Evolutionary conservation across 2,797 vertebrate genomes (phyloP).

Genomic region (Cirrhinus mrigala): DNA sequence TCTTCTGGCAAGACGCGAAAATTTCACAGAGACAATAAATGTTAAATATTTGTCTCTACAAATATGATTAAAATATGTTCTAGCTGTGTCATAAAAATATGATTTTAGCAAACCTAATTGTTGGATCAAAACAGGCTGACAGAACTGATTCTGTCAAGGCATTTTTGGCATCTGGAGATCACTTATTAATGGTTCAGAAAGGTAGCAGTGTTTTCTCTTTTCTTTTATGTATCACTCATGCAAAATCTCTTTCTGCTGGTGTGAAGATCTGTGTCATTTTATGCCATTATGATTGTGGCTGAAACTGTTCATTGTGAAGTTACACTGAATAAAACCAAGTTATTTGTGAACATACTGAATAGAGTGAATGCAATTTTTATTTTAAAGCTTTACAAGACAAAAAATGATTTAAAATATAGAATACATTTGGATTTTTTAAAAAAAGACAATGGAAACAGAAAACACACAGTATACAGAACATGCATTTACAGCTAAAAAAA

Average conservation of each 20-base stretch:
- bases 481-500: neutral
- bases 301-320: constrained; percentile 88
- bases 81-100: constrained; percentile 41
- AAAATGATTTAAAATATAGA: no score
- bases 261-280: constrained; percentile 25
- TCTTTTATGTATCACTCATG: constrained; percentile 37
- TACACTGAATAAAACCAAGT: constrained; percentile 87
- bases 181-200: constrained; percentile 16
- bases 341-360: constrained; percentile 75
- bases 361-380: constrained; percentile 32
- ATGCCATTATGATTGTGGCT: constrained; percentile 84
- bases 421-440: neutral
- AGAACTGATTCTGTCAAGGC: neutral
- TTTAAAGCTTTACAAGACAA: neutral
- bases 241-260: constrained; percentile 34
- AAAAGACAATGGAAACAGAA: neutral
- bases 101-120: constrained; percentile 39
- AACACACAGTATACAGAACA: neutral
- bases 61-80: constrained; percentile 39
- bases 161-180: constrained; percentile 3
- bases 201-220: constrained; percentile 45
- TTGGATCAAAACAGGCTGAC: no score
- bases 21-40: constrained; percentile 28
- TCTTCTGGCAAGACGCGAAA: no score
- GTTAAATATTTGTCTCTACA: constrained; percentile 41